Conservation (phyloP, 2,113 vertebrate species). For the Chaetodon trifascialis region DNA sequence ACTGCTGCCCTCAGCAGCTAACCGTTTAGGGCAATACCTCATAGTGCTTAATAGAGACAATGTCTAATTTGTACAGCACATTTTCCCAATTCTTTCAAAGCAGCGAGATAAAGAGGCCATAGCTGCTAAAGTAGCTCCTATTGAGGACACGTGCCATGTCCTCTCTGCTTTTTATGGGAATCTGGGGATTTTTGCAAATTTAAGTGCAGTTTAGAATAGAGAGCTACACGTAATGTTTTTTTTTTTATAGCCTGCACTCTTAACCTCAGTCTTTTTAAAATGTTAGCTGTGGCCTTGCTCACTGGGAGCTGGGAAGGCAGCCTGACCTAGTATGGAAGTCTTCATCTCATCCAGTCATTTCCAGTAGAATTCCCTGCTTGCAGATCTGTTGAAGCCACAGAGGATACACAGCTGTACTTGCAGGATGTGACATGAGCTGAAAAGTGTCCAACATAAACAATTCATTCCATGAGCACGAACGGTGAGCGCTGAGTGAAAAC, state of each 20-base stretch:
- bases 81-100: neutral
- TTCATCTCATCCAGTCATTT: conserved; percentile 41
- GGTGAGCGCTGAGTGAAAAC: conserved; percentile 18
- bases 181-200: neutral
- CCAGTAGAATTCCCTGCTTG: conserved; percentile 48
- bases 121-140: neutral
- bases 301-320: conserved; percentile 12
- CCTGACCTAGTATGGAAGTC: conserved; percentile 56
- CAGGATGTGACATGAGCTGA: conserved; percentile 62
- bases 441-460: conserved; percentile 51
- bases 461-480: conserved; percentile 8
- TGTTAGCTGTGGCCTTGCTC: neutral
- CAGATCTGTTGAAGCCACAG: conserved; percentile 23
- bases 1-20: neutral
- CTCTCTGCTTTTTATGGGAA: conserved; percentile 19
- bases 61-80: neutral
- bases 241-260: conserved; percentile 48
- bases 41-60: neutral
- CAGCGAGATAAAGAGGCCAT: neutral
- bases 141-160: neutral
- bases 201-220: conserved; percentile 9
- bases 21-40: conserved; percentile 4
- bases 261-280: conserved; percentile 31
- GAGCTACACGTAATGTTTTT: conserved; percentile 31
- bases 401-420: conserved; percentile 44